Base-by-base conservation (phyloP, 2,888 invertebrate genomes). In the Subacronicta megacephala region DNA sequence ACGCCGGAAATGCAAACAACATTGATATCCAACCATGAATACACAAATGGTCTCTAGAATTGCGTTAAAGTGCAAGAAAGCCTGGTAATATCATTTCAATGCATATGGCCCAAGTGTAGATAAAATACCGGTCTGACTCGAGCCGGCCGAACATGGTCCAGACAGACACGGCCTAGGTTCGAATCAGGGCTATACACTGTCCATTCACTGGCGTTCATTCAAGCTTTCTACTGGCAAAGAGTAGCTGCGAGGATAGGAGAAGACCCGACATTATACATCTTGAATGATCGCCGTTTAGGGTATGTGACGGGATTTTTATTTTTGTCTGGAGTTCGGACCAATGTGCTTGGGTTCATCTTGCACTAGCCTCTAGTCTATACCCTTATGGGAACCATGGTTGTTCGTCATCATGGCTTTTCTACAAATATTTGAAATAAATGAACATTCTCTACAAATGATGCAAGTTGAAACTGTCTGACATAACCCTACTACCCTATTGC, bases 161-260 rank as follows among this genome's bases (percentile, higher is more conserved):
- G 76, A 77, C 62, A 76, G 76, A 77, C 76, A 74, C 58, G 61
- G 70, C 66, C 75, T 76, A 75, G 77, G 71, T 63, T 75, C 71
- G 62, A 77, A 75, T 68, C 75, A 74, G 73, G 57, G 55, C 62
- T 74, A 52, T 68, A 54, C 64, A 77, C 67, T 74, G 83, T 82
- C 87, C 90, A 90, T 91, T 92, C 90, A 91, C 87, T 78, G 81
- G 78, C 74, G 78, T 86, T 86, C 90, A 92, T 92, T 92, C 88
- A 92, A 87, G 89, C 90, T 92, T 92, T 91, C 92, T 91, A 90
- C 62, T 65, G 58, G 12, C 87, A 89, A 57, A 90, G 89, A 88
- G 38, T 80, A 82, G 4, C 18, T 18, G 10, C 9, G 29, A 41
- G n/a, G 15, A 42, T 7, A 5, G 13, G 7, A 41, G 29, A 9